Conservation (phyloP, 2,113 vertebrate genomes). For the Taurulus bubalis region DNA sequence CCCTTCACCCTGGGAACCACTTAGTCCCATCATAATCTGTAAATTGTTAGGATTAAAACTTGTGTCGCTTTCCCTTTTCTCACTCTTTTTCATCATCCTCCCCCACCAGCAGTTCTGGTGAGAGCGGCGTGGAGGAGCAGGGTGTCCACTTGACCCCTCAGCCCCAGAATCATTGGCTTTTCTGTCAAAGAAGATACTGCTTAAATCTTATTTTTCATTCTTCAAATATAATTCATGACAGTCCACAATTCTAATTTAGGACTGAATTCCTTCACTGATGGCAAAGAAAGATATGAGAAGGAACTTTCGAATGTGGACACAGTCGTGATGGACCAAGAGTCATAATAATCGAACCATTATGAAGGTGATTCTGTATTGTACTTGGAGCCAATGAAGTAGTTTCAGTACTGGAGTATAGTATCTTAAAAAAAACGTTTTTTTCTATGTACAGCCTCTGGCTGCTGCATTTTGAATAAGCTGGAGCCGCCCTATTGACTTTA, state of each 20-base stretch:
- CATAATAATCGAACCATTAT: no score
- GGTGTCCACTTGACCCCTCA: conserved; percentile 35
- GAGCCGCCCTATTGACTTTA: no score
- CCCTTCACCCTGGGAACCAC: conserved; percentile 81
- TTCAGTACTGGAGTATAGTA: no score
- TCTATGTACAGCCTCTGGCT: no score
- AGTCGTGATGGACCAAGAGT: no score
- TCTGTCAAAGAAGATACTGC: conserved; percentile 8
- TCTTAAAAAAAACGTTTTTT: no score
- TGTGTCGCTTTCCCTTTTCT: conserved; percentile 61
- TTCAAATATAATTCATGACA: neutral
- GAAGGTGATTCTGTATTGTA: no score
- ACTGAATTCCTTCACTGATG: neutral
- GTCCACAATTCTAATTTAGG: neutral
- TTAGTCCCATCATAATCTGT: conserved; percentile 71
- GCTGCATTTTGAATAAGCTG: no score
- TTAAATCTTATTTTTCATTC: neutral
- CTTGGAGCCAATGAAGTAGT: no score
- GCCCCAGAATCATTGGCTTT: conserved; percentile 10
- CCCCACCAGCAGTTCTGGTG: neutral
- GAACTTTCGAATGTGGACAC: no score
- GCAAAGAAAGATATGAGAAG: neutral
- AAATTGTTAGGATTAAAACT: conserved; percentile 68
- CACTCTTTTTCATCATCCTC: conserved; percentile 42
- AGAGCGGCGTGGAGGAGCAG: conserved; percentile 6